Conservation (phyloP, 2,888 invertebrate genomes). For the Trichopria drosophilae region DNA sequence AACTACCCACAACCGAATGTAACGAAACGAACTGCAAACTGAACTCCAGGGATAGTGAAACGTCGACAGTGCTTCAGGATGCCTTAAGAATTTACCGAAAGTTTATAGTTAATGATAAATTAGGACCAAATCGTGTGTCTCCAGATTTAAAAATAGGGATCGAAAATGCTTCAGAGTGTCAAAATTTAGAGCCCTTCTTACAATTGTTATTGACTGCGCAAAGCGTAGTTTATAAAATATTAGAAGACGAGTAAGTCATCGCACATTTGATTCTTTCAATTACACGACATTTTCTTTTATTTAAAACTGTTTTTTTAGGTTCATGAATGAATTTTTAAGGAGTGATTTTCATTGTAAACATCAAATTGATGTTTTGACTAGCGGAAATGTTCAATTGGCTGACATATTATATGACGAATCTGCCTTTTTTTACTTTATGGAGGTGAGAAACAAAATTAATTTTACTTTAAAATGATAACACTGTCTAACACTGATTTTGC, state of each 20-base stretch:
- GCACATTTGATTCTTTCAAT: neutral
- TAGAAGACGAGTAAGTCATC: constrained; percentile 68
- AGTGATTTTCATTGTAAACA: constrained; percentile 90
- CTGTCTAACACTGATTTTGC: too few relatives aligned
- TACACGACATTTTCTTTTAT: neutral
- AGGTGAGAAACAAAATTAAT: constrained; percentile 60
- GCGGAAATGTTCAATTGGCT: constrained; percentile 75
- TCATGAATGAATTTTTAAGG: constrained; percentile 78
- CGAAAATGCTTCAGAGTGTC: constrained; percentile 70
- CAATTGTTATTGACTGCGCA: constrained; percentile 77
- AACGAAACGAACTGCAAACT: constrained; percentile 39
- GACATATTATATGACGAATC: constrained; percentile 91
- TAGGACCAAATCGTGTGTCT: constrained; percentile 64
- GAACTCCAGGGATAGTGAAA: constrained; percentile 31
- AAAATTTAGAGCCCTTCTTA: constrained; percentile 68
- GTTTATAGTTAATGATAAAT: constrained; percentile 73
- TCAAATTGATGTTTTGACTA: constrained; percentile 88
- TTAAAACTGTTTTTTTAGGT: constrained; percentile 54
- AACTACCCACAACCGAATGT: constrained; percentile 31
- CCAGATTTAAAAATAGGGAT: constrained; percentile 65
- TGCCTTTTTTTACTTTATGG: constrained; percentile 92
- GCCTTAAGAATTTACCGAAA: constrained; percentile 77
- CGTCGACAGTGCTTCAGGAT: constrained; percentile 56
- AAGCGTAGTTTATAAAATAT: constrained; percentile 67
- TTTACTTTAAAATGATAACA: too few relatives aligned